phyloP scores from a whole-genome alignment of 30 jellyfish, hydroid and myxozoan genomes.

The Hydractinia symbiolongicarpus region DNA sequence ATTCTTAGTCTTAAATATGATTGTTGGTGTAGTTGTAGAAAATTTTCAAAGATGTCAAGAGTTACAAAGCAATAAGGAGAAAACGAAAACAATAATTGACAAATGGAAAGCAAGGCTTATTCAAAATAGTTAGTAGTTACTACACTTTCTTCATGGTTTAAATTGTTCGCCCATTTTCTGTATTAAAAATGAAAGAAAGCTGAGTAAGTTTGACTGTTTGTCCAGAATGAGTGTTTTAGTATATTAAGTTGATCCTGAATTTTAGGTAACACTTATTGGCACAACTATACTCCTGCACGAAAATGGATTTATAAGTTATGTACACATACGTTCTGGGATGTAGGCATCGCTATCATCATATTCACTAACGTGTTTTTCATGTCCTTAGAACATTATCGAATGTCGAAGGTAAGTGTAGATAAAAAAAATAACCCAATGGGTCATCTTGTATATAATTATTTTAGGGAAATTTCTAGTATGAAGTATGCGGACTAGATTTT shows the following conservation, averaged over 20 bases:
- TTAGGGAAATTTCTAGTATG: too few species aligned
- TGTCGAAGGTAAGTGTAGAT: conserved; percentile 44
- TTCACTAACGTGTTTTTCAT: conserved; percentile 51
- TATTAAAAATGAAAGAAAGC: too few species aligned
- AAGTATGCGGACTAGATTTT: too few species aligned
- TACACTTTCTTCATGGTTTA: background rate
- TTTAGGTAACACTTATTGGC: conserved; percentile 43
- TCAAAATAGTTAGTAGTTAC: conserved; percentile 34
- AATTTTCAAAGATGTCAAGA: conserved; percentile 77
- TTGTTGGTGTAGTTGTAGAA: conserved; percentile 86
- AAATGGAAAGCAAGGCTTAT: conserved; percentile 63
- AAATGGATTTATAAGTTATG: conserved; percentile 45
- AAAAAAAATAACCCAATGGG: too few species aligned
- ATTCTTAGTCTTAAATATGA: conserved; percentile 72
- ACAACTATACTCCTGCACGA: conserved; percentile 40
- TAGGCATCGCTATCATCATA: conserved; percentile 54
- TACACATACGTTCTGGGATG: conserved; percentile 69
- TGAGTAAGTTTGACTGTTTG: too few species aligned
- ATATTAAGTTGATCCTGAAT: background rate
- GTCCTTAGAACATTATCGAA: conserved; percentile 70
- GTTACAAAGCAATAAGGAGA: conserved; percentile 61
- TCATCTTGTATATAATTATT: too few species aligned
- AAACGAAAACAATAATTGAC: conserved; percentile 55
- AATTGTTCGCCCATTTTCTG: too few species aligned
- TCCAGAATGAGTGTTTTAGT: too few species aligned